These are phyloP conservation scores for Crenuchus spilurus DNA, from an alignment of 2,797 vertebrate genomes.

Conservation along the genomic window DNA sequence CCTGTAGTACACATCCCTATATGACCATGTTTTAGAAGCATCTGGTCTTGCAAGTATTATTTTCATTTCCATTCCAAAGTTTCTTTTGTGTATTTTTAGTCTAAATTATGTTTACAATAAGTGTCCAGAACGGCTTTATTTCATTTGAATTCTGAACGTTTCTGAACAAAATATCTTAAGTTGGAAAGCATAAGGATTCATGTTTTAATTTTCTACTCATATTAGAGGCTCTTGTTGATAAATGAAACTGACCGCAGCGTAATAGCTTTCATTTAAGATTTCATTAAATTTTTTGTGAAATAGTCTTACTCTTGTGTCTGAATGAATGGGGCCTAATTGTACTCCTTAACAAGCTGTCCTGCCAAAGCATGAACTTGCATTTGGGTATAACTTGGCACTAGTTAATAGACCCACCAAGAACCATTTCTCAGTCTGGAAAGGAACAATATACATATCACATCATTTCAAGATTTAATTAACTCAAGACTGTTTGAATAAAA, in stretches of 20 bases:
- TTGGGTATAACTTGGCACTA: neutral
- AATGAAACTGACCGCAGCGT: neutral
- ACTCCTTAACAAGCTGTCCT: conserved; percentile 5
- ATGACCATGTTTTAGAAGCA: too few relatives aligned
- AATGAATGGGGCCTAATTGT: neutral
- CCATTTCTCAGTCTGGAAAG: neutral
- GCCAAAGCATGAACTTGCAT: conserved; percentile 36
- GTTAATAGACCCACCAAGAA: neutral
- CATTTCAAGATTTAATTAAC: neutral
- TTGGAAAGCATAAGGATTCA: neutral
- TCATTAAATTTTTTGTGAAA: neutral
- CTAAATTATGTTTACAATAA: too few relatives aligned
- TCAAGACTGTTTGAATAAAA: neutral
- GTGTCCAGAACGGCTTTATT: too few relatives aligned
- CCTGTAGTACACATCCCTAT: too few relatives aligned
- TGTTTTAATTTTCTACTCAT: neutral
- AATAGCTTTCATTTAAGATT: conserved; percentile 1
- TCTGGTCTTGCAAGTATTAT: too few relatives aligned
- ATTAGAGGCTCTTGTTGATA: neutral
- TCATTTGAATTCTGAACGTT: neutral
- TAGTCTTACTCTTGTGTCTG: neutral
- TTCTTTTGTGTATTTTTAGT: too few relatives aligned
- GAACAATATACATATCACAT: neutral
- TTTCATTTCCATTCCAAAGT: too few relatives aligned
- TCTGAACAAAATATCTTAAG: neutral